Conservation (phyloP, 2,888 invertebrate species). For the Hydroisotoma schaefferi region DNA sequence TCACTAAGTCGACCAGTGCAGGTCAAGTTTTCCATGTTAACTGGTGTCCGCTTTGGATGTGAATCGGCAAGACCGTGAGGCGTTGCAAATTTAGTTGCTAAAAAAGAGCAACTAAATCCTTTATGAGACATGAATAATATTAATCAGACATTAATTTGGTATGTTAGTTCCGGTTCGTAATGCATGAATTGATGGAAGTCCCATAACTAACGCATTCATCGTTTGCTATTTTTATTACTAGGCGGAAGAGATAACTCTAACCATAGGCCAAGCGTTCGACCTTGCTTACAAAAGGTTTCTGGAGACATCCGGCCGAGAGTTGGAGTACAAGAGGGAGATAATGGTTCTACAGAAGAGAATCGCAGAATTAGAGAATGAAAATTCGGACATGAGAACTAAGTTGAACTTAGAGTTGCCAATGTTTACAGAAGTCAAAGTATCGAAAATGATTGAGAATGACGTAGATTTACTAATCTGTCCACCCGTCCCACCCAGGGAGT, state of each 20-base stretch:
- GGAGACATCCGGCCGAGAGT: slow-evolving; percentile 83
- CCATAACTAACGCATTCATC: too few relatives aligned
- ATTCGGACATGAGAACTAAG: slow-evolving; percentile 75
- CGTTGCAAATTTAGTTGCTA: too few relatives aligned
- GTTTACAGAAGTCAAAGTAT: not conserved
- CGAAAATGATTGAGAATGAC: slow-evolving; percentile 28
- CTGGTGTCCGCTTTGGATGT: too few relatives aligned
- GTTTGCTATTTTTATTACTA: slow-evolving; percentile 41
- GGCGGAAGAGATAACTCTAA: slow-evolving; percentile 95
- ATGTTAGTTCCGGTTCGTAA: not conserved
- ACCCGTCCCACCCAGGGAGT: slow-evolving; percentile 45
- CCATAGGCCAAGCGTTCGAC: slow-evolving; percentile 98
- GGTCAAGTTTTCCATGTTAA: too few relatives aligned
- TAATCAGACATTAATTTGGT: too few relatives aligned
- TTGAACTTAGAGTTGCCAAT: slow-evolving; percentile 57
- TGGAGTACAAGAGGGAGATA: slow-evolving; percentile 76
- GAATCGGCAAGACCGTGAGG: too few relatives aligned
- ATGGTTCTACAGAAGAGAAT: slow-evolving; percentile 79
- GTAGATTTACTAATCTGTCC: slow-evolving; percentile 45
- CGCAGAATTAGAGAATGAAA: slow-evolving; percentile 79
- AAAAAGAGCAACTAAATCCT: too few relatives aligned
- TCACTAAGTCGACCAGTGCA: too few relatives aligned
- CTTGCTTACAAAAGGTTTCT: slow-evolving; percentile 89
- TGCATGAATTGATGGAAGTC: too few relatives aligned
- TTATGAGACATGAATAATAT: too few relatives aligned